Percentiles rank a stretch among this genome's conserved stretches.
Conservation (phyloP, 1,140 invertebrate genomes). For the Drosophila pallidifrons region DNA sequence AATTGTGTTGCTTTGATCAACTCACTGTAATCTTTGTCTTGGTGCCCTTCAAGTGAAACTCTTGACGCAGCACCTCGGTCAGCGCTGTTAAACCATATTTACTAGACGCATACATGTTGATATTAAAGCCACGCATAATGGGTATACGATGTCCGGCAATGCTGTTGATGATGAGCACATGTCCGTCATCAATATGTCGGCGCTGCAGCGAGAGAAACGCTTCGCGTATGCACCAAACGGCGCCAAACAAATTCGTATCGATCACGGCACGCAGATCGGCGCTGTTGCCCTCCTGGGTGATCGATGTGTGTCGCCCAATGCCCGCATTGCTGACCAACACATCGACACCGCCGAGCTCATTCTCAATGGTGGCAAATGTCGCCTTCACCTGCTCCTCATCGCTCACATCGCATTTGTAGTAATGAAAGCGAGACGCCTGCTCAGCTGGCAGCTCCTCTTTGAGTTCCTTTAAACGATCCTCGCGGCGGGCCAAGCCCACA, state of each 20-base stretch:
- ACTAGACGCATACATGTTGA: background rate
- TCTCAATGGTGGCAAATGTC: background rate
- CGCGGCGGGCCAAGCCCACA: background rate
- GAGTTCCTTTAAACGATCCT: background rate
- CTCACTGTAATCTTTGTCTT: constrained; percentile 3
- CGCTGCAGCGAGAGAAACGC: background rate
- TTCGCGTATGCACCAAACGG: background rate
- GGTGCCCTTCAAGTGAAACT: background rate
- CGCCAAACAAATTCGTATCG: background rate
- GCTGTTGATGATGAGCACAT: background rate
- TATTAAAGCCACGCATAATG: background rate
- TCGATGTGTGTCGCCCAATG: background rate
- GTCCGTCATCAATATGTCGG: background rate
- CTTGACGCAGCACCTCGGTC: constrained; percentile 1
- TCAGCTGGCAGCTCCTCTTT: background rate
- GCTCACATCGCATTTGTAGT: background rate
- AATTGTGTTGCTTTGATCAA: no score
- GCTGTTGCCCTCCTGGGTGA: background rate
- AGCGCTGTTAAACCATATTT: background rate
- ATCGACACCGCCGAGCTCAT: background rate
- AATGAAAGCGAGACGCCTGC: background rate
- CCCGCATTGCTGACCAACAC: constrained; percentile 1
- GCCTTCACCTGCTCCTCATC: background rate
- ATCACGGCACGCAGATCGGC: background rate
- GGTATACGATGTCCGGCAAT: background rate